Evolutionary conservation across 2,797 vertebrate species (phyloP).

Genomic region (Enteromius argenteus): DNA sequence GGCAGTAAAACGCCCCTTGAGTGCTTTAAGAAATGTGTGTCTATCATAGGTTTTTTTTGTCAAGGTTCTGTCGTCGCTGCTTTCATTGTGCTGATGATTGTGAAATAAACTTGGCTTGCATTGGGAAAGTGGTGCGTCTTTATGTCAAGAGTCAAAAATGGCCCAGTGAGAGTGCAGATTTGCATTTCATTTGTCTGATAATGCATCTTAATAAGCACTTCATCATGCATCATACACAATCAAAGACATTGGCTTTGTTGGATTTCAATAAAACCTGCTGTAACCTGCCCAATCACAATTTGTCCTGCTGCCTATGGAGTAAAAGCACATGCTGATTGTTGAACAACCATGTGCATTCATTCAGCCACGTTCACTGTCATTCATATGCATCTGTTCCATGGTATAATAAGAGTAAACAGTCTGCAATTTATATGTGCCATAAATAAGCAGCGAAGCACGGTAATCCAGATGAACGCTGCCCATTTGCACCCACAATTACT

Average conservation of each 20-base stretch:
- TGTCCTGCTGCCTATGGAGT: slow-evolving; percentile 9
- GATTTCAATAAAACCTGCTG: slow-evolving; percentile 40
- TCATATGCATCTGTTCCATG: background rate
- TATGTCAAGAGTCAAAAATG: slow-evolving; percentile 44
- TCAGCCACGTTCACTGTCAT: background rate
- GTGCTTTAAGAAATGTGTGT: slow-evolving; percentile 38
- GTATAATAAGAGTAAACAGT: background rate
- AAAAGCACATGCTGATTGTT: slow-evolving; percentile 28
- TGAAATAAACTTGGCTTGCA: slow-evolving; percentile 28
- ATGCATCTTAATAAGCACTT: slow-evolving; percentile 46
- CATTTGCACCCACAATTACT: slow-evolving; percentile 5
- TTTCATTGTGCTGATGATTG: slow-evolving; percentile 45
- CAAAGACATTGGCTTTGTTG: slow-evolving; percentile 30
- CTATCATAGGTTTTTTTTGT: slow-evolving; percentile 40
- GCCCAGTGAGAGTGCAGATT: slow-evolving; percentile 29
- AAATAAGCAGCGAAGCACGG: background rate
- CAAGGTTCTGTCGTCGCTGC: slow-evolving; percentile 34
- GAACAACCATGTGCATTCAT: slow-evolving; percentile 14
- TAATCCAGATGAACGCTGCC: slow-evolving; percentile 9
- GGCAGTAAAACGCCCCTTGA: slow-evolving; percentile 17
- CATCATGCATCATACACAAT: slow-evolving; percentile 30
- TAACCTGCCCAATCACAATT: slow-evolving; percentile 37
- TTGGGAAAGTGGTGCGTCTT: slow-evolving; percentile 42
- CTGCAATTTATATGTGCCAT: background rate
- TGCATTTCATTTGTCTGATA: slow-evolving; percentile 53